These are phyloP conservation scores for Lamellibrachia luymesi DNA, from an alignment of 1,140 invertebrate species.

Conservation along the genomic window DNA sequence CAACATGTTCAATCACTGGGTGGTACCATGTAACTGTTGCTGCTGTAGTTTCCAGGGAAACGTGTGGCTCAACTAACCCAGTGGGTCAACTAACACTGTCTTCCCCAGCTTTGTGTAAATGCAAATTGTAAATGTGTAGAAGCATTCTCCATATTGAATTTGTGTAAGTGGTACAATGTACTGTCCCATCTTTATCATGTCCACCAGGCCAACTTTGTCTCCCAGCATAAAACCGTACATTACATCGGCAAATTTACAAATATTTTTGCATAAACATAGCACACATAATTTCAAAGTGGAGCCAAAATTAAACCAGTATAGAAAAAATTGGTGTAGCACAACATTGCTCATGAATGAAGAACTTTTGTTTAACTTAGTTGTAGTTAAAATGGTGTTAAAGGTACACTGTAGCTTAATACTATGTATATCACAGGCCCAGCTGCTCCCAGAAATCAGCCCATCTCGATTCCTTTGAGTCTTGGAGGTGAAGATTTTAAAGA, in stretches of 20 bases:
- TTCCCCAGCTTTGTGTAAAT: background rate
- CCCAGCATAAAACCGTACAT: too few relatives aligned
- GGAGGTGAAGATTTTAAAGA: background rate
- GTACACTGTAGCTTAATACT: background rate
- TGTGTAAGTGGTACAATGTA: background rate
- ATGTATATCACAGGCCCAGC: background rate
- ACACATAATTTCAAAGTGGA: background rate
- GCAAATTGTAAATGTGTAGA: background rate
- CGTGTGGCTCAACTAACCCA: too few relatives aligned
- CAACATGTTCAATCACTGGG: too few relatives aligned
- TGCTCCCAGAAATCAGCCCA: background rate
- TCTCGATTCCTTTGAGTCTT: background rate
- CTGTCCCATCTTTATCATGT: too few relatives aligned
- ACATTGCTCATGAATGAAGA: background rate
- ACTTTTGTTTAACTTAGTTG: background rate
- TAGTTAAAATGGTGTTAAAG: background rate
- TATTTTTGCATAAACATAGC: too few relatives aligned
- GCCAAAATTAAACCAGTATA: background rate
- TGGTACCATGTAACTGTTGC: too few relatives aligned
- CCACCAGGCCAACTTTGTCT: too few relatives aligned
- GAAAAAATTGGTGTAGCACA: too few relatives aligned
- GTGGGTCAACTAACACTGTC: background rate
- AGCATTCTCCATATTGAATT: background rate
- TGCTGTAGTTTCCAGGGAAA: too few relatives aligned
- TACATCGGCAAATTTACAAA: too few relatives aligned